Conservation (phyloP, 2,113 vertebrate species). For the Mus musculus region DNA sequence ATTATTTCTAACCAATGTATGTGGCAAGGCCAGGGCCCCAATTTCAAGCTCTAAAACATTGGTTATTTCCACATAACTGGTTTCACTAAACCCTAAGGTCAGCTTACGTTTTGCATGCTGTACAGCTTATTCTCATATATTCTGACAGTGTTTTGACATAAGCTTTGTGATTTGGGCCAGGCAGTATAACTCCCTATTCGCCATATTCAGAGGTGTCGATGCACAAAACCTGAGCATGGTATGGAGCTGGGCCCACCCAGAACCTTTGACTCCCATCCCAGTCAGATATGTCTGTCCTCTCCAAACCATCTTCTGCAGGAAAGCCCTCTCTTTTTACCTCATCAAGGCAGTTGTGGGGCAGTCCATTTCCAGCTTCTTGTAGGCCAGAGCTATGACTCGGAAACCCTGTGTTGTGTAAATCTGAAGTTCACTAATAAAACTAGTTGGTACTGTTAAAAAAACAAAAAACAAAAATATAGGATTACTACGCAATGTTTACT, state of each 20-base stretch:
- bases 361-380: conserved; percentile 81
- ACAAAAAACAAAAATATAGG: neutral
- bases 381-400: conserved; percentile 89
- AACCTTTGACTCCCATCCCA: neutral
- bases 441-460: conserved; percentile 85
- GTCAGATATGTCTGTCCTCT: neutral
- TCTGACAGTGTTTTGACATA: neutral
- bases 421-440: conserved; percentile 86
- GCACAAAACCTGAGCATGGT: neutral
- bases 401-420: conserved; percentile 88
- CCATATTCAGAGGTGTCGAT: neutral
- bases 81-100: neutral
- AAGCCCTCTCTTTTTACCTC: conserved; percentile 81
- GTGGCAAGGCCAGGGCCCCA: neutral
- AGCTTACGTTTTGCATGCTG: neutral
- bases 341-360: conserved; percentile 60
- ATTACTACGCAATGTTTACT: conserved; percentile 57
- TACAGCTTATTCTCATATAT: neutral
- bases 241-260: neutral
- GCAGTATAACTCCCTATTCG: neutral
- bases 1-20: neutral
- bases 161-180: neutral
- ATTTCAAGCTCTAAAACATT: neutral
- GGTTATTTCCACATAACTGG: neutral
- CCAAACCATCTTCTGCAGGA: neutral